Base-by-base conservation (phyloP, 2,888 invertebrate genomes). In the Altica lythri region DNA sequence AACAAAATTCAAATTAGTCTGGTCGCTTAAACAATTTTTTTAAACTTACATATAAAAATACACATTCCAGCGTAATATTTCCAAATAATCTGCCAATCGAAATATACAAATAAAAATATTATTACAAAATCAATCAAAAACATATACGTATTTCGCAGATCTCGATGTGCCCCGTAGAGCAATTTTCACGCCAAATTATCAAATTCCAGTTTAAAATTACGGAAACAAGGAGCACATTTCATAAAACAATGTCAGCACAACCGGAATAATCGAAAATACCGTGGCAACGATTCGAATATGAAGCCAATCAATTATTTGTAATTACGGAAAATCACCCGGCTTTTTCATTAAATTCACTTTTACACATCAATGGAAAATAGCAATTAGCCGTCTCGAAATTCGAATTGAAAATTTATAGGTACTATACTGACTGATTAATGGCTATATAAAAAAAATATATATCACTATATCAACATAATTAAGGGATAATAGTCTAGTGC, bases 341-440 rank as follows among this genome's bases (percentile, higher is more conserved):
- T 50, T 52, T 52, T 45, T 45, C 45, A 40, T 46, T 40, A 52
- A 32, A 53, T 35, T 47, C 40, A 48, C 35, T 48, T 44, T 43
- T 32, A 43, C 22, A 38, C 37, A 43, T 48, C 48, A 27, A 43
- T 30, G 40, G 34, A 43, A 55, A 51, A 40, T 46, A 51, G 35
- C 55, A 55, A 51, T 51, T 51, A 55, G 43, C 40, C 18, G 19
- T 46, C 43, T 55, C 42, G 27, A 40, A 19, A 38, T 38, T 38
- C 38, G 38, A 38, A 38, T 38, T 18, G 4, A 18, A 19, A 38
- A 38, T 38, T 38, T 38, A 38, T 38, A 38, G 38, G 19, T 12
- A 8, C 12, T 19, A 19, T 19, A 12, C 18, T n/a, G 18, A 14
- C 10, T 38, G 22, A 38, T 38, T 38, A 38, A 38, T 38, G 12